Base-by-base conservation (phyloP, 92 coral and sea anemone species). In the Epizoanthus rinbou region DNA sequence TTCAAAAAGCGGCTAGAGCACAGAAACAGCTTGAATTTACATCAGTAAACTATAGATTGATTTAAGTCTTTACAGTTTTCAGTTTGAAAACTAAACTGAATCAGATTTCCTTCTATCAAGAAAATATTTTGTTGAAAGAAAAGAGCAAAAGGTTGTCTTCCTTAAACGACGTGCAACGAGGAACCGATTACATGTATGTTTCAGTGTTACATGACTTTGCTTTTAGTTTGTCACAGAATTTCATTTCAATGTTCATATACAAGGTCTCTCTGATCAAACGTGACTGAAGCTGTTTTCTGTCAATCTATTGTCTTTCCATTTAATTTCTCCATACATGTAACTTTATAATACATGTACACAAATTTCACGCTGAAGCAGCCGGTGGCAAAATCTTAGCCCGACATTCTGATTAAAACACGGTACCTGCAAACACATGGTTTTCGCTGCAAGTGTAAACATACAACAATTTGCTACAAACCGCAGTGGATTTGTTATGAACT, bases 371-470 rank as follows among this genome's bases (percentile, higher is more conserved):
- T 64, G n/a, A 28, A 6, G 39, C 73, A 6, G 39, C 73, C 2
- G 73, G 73, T 67, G 73, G 73, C 73, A 33, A 25, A 17, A 67
- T 59, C 4, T 7, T 4, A 64, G 69, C 17, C 35, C 17, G 69
- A 64, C 25, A 64, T 25, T 64, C 54, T 50, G 54, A 50, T 50
- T 50, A 50, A 64, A 25, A 64, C 15, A 15, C 7, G 39, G 11
- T 67, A 33, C 73, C 73, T 67, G 73, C 5, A 33, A 67, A 67
- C 73, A 67, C 73, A 41, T 67, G 35, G 35, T 64, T 67, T 33
- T 67, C 33, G 50, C 13, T 41, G 43, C 9, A 28, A 67, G 47
- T 13, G 73, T 16, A 67, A 67, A 67, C 54, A 50, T 45, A 9
- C 5, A 11, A 33, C 21, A n/a, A 33, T 67, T 67, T 9, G 18